Base-by-base conservation (phyloP, 1,140 invertebrate species). In the Drosophila mayri region DNA sequence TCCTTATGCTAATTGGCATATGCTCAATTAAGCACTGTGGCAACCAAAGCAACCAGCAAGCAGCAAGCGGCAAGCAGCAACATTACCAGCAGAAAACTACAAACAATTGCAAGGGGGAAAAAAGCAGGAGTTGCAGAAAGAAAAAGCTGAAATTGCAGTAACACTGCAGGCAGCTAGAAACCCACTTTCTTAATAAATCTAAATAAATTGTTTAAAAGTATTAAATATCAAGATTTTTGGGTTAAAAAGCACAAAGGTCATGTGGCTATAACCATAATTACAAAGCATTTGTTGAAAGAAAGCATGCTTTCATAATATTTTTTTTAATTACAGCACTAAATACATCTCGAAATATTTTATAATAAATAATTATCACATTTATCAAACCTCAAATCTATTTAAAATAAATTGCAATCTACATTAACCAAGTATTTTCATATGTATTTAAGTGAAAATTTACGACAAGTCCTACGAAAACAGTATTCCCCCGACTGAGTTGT, bases 1-100 rank as follows among this genome's bases (percentile, higher is more conserved):
- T 22, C 43, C 49, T 57, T 67, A 84, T 90, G 85, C 85, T 90
- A 90, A 90, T 90, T 90, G 85, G 85, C 86, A 90, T 90, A 90
- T 85, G 85, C 85, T 81, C 81, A 90, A 85, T 90, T 90, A 79
- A 77, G 79, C 85, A 50, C 70, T 70, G 81, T 50, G 79, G 71
- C 84, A 88, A 76, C 84, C 73, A 65, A 71, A 68, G 81, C 80
- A 77, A 80, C 79, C 60, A 59, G 64, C 50, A 54, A 40, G 38
- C 28, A 3, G 49, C n/a, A 50, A 50, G 4, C n/a, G 30, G 57
- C 14, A 50, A 50, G 4, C n/a, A 12, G 57, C 14, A 49, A 35
- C 30, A 47, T 32, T 41, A 30, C 25, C 50, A 68, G 60, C 20
- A 50, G 30, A 49, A 59, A 60, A 50, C 50, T 54, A 54, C 50